Evolutionary conservation across 2,888 invertebrate species (phyloP).

Genomic region (Selenia dentaria): DNA sequence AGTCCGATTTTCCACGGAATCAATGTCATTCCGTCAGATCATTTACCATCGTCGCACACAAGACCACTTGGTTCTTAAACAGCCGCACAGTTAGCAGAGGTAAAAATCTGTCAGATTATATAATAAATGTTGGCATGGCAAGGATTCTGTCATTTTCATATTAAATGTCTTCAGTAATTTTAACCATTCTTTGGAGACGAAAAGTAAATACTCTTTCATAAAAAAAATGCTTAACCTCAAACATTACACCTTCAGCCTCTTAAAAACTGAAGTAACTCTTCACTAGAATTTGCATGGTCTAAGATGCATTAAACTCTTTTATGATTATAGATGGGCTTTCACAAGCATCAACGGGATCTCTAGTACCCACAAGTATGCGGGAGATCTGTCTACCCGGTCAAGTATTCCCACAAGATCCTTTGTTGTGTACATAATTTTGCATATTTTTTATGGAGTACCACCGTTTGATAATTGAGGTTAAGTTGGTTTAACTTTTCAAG

Average conservation of each 20-base stretch:
- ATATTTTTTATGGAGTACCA: slow-evolving; percentile 36
- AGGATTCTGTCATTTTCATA: no score
- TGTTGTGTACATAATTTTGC: slow-evolving; percentile 53
- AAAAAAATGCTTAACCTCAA: slow-evolving; percentile 1
- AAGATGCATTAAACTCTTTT: slow-evolving; percentile 50
- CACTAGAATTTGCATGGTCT: slow-evolving; percentile 54
- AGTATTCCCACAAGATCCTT: slow-evolving; percentile 42
- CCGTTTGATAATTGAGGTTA: slow-evolving; percentile 29
- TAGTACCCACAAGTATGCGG: slow-evolving; percentile 61
- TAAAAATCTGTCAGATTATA: no score
- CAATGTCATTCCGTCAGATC: no score
- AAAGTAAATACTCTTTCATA: no score
- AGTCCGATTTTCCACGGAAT: no score
- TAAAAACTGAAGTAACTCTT: slow-evolving; percentile 34
- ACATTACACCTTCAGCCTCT: slow-evolving; percentile 20
- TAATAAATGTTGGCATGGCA: no score
- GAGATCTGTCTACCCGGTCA: slow-evolving; percentile 49
- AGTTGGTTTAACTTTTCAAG: slow-evolving; percentile 28
- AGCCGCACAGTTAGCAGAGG: no score
- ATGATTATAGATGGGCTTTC: slow-evolving; percentile 13
- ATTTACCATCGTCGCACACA: no score
- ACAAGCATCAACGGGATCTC: slow-evolving; percentile 22
- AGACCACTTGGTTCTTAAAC: no score
- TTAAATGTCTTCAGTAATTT: no score
- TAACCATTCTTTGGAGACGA: no score